A percentile compares a stretch with the other conserved stretches of the same genome.
Evolutionary conservation across 2,797 vertebrate genomes (phyloP).

Genomic region (Aratinga solstitialis): DNA sequence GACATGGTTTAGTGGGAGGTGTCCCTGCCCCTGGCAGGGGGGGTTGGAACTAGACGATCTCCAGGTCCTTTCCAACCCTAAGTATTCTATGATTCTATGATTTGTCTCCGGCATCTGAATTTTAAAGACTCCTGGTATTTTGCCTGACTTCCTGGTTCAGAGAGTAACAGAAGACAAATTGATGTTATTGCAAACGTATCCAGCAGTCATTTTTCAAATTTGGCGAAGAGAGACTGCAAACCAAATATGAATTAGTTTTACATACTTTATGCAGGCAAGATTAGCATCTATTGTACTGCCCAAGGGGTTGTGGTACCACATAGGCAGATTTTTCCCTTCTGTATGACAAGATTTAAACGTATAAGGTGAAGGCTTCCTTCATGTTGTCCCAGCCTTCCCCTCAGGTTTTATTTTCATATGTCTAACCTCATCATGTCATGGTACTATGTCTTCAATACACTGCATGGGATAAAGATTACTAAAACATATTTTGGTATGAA

Average conservation of each 20-base stretch:
- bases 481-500: neutral
- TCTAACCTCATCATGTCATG: neutral
- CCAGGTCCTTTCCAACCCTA: no score
- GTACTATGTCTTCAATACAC: neutral
- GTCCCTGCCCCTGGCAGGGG: no score
- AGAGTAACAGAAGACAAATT: neutral
- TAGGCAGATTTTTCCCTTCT: neutral
- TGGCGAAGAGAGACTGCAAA: neutral
- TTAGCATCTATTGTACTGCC: neutral
- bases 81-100: no score
- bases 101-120: neutral
- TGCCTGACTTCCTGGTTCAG: neutral
- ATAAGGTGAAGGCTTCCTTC: neutral
- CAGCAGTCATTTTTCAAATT: neutral
- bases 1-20: no score
- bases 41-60: no score
- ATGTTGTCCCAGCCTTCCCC: accelerated
- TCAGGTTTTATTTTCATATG: neutral
- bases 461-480: neutral
- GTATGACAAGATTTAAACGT: neutral
- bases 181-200: neutral
- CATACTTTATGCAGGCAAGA: neutral
- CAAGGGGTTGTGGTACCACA: neutral
- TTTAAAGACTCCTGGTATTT: neutral
- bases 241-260: neutral